A percentile compares a stretch with the other conserved stretches of the same genome.
Conservation (phyloP, 1,140 invertebrate genomes). For the Palaemon carinicauda region DNA sequence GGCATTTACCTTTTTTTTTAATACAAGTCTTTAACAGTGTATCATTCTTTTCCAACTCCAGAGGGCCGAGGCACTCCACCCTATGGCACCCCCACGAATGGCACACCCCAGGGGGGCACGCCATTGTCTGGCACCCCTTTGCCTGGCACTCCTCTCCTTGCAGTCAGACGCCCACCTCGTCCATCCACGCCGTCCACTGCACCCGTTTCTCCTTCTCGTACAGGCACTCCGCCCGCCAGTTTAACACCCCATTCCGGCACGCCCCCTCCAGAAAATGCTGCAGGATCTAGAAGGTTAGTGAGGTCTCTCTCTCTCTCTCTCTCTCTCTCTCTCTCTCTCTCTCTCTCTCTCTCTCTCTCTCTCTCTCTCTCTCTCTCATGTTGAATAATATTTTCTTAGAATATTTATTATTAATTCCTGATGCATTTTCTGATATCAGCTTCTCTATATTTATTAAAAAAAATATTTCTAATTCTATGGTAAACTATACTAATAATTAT, state of each 20-base stretch:
- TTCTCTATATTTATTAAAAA: too few relatives aligned
- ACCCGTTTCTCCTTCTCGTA: not conserved
- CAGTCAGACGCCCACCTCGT: not conserved
- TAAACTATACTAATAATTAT: too few relatives aligned
- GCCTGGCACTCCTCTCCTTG: not conserved
- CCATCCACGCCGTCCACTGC: slow-evolving; percentile 9
- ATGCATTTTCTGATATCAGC: too few relatives aligned
- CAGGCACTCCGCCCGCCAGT: not conserved
- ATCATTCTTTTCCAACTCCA: not conserved
- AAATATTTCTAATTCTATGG: too few relatives aligned
- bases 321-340: not conserved
- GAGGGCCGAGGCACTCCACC: not conserved
- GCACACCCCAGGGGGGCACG: not conserved
- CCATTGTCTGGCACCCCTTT: not conserved
- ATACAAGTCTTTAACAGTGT: too few relatives aligned
- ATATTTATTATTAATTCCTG: too few relatives aligned
- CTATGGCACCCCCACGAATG: not conserved
- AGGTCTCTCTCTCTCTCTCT: not conserved
- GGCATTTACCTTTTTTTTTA: too few relatives aligned
- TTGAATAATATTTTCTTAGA: too few relatives aligned
- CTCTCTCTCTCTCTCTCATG: not conserved
- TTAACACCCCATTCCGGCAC: too few relatives aligned
- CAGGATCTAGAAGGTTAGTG: slow-evolving; percentile 6
- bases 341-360: not conserved
- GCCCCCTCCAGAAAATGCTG: not conserved